phyloP scores from a whole-genome alignment of 2,113 vertebrate genomes.

The Tychaedon coryphoeus region DNA sequence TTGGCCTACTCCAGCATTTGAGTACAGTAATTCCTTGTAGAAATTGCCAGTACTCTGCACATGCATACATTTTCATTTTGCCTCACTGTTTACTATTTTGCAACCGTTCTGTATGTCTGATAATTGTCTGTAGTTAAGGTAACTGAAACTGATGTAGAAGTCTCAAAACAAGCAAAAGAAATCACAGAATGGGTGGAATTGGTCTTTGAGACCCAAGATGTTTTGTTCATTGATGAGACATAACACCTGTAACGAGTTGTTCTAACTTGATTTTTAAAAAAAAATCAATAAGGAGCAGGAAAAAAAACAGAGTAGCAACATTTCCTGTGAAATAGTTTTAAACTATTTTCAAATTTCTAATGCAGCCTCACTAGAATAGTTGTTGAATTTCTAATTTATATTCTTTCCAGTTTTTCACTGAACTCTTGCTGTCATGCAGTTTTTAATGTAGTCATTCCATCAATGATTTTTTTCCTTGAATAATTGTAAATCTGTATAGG shows the following conservation, averaged over 20 bases:
- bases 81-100: not conserved
- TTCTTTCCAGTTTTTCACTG: not conserved
- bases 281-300: fast-evolving
- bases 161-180: not conserved
- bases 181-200: not conserved
- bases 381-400: not conserved
- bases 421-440: not conserved
- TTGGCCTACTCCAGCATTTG: not conserved
- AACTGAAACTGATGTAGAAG: not conserved
- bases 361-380: not conserved
- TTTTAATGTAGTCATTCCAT: not conserved
- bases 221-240: not conserved
- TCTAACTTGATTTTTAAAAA: not conserved
- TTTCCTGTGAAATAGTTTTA: not conserved
- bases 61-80: not conserved
- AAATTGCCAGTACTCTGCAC: not conserved
- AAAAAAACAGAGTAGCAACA: not conserved
- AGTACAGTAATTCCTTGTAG: not conserved
- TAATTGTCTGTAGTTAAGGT: not conserved
- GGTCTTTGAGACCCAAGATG: not conserved
- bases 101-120: not conserved
- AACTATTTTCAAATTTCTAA: not conserved
- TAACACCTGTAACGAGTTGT: not conserved
- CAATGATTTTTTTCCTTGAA: not conserved
- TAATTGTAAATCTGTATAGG: not conserved